phyloP scores from a whole-genome alignment of 2,888 invertebrate species.

The Harpalus rubripes region DNA sequence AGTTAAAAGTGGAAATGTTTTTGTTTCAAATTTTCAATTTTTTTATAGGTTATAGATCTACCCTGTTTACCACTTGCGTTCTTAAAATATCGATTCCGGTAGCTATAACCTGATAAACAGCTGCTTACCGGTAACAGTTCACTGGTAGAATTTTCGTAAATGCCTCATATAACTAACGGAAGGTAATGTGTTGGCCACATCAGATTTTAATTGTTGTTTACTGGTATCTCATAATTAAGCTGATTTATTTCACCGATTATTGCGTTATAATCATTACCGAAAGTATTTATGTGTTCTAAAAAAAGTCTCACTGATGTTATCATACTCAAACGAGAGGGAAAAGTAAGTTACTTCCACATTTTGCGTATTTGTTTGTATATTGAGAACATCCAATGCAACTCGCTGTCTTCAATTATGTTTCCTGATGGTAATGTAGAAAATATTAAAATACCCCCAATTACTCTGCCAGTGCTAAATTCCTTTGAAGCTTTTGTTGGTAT shows the following conservation, averaged over 20 bases:
- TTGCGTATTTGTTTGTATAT: not conserved
- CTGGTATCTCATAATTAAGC: not conserved
- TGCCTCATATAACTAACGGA: no score
- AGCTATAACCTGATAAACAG: no score
- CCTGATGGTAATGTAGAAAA: not conserved
- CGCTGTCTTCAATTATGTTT: not conserved
- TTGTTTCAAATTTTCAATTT: no score
- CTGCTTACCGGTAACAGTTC: no score
- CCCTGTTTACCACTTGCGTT: no score
- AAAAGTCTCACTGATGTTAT: not conserved
- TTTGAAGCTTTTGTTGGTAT: not conserved
- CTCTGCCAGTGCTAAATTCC: not conserved
- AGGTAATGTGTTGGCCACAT: no score
- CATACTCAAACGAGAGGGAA: not conserved
- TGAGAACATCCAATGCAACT: not conserved
- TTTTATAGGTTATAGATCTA: no score
- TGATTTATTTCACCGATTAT: not conserved
- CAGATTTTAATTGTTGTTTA: conserved; percentile 12
- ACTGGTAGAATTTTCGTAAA: no score
- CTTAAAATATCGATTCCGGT: no score
- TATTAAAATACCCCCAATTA: not conserved
- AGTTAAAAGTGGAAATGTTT: no score
- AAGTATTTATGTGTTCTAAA: not conserved
- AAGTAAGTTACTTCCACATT: not conserved
- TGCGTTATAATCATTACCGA: not conserved